Evolutionary conservation across 1,140 invertebrate genomes (phyloP).

Genomic region (Steinernema feltiae): DNA sequence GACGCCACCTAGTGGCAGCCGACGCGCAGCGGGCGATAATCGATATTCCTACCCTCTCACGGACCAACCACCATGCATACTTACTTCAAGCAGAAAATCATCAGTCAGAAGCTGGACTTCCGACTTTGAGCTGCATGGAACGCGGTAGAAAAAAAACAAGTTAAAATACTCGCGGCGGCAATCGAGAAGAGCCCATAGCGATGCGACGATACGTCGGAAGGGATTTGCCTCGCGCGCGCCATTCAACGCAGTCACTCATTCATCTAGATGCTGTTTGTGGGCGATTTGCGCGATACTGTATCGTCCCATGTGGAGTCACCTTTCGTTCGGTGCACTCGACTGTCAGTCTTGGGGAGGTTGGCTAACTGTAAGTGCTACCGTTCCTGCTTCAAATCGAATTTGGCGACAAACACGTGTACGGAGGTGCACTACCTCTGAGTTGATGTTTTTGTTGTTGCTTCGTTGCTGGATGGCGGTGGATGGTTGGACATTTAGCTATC

Average conservation of each 20-base stretch:
- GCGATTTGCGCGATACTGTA: neutral
- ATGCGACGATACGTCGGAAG: slow-evolving; percentile 4
- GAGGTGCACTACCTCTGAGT: neutral
- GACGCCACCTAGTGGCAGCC: neutral
- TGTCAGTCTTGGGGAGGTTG: too few species aligned
- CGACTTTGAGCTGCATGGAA: neutral
- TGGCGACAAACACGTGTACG: neutral
- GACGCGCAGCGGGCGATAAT: slow-evolving; percentile 5
- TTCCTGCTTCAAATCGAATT: neutral
- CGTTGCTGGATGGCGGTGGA: neutral
- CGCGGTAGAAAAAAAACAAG: slow-evolving; percentile 4
- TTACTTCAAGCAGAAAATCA: slow-evolving; percentile 11
- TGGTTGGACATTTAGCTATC: neutral
- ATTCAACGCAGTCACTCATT: neutral
- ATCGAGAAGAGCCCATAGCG: neutral
- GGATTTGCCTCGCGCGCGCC: neutral
- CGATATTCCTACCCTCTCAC: slow-evolving; percentile 2
- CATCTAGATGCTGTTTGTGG: neutral
- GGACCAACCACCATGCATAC: slow-evolving; percentile 11
- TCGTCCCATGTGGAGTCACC: neutral
- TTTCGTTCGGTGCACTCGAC: neutral
- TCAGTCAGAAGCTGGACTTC: neutral
- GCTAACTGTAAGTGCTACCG: too few species aligned
- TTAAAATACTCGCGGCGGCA: neutral
- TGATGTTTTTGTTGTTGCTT: neutral